Evolutionary conservation across 2,797 vertebrate species (phyloP), one percentile per base, ranked within the genome.

Genomic region (Cephalopachus bancanus): DNA sequence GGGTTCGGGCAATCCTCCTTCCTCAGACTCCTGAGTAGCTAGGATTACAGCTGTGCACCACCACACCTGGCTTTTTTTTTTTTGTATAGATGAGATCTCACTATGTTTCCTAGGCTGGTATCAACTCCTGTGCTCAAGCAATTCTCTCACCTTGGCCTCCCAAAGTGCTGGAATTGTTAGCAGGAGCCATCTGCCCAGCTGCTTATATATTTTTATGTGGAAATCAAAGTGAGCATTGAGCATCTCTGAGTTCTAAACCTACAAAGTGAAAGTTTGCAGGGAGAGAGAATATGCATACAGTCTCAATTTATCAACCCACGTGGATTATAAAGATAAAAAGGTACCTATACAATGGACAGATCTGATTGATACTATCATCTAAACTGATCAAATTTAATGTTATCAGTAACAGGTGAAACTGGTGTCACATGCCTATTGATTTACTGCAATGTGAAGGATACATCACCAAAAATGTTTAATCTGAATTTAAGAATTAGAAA

Each of bases 401-500:
- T 65, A 75, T 14, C 30, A 55, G 69, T 60, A 84, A 81, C 1
- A 24, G 28, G 11, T 19, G 17, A 93, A 83, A 86, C 1, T 75
- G 65, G 60, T 19, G 26, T 49, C 65, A 75, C 17, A 22, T 60
- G 37, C 59, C 14, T 57, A n/a, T 14, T 71, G 19, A 84, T 33
- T 22, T 71, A n/a, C 14, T 91, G 7, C 37, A 51, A 55, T n/a
- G 26, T 64, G 22, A 86, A 81, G 16, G 30, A 79, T 14, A 55
- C 15, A 22, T 44, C 10, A 80, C 8, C 37, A 17, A 62, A 93
- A 71, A 83, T 17, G 17, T 60, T 89, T 89, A 78, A 33, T 62
- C 20, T 91, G 37, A 76, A 75, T 74, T 75, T 57, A 88, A 94
- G 55, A 85, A 76, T 44, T 8, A 81, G 28, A 92, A 83, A 76